Conservation (phyloP, 92 coral and sea anemone species). For the Paramuricea clavata region DNA sequence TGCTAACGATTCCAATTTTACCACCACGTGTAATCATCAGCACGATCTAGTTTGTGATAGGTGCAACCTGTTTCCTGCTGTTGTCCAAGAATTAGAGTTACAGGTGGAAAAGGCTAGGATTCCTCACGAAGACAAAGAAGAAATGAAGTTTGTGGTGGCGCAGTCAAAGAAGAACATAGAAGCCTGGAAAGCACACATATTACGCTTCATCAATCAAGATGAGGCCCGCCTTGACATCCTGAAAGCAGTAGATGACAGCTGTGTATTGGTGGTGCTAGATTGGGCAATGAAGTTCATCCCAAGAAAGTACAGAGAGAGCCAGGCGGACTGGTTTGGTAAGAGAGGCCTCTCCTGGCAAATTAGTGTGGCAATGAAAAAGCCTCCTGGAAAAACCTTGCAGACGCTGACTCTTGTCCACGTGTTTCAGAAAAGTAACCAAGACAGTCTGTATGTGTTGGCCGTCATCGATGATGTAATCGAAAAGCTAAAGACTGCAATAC, state of each 20-base stretch:
- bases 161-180: constrained; percentile 59
- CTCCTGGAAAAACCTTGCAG: constrained; percentile 2
- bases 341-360: constrained; percentile 48
- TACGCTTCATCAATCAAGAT: constrained; percentile 78
- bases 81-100: constrained; percentile 63
- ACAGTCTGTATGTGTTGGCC: constrained; percentile 69
- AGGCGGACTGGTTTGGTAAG: constrained; percentile 52
- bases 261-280: constrained; percentile 38
- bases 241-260: constrained; percentile 4
- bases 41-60: constrained; percentile 69
- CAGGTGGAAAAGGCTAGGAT: constrained; percentile 61
- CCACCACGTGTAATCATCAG: constrained; percentile 61
- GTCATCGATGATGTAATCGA: constrained; percentile 63
- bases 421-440: constrained; percentile 73
- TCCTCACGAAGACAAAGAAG: constrained; percentile 68
- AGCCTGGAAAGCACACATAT: constrained; percentile 80
- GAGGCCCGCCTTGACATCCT: constrained; percentile 43
- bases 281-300: constrained; percentile 57
- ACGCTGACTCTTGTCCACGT: constrained; percentile 68
- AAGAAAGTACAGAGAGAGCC: constrained; percentile 46
- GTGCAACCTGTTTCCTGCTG: constrained; percentile 64
- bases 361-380: constrained; percentile 62
- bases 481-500: constrained; percentile 54
- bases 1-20: constrained; percentile 62
- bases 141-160: constrained; percentile 56